phyloP scores from a whole-genome alignment of 2,888 invertebrate genomes.

The Meteorus cinctellus region DNA sequence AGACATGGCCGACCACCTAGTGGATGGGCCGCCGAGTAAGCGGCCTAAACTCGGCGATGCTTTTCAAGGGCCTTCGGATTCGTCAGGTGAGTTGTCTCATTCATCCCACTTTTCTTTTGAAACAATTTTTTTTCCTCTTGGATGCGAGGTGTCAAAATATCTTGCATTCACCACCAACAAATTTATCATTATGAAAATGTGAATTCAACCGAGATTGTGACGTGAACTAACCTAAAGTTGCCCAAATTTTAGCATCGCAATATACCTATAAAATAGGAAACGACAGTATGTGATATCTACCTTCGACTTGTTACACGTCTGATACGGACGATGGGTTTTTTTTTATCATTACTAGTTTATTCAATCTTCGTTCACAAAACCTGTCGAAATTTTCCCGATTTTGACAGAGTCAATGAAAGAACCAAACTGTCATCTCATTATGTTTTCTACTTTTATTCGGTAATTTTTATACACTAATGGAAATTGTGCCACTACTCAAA shows the following conservation, averaged over 20 bases:
- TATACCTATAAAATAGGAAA: not conserved
- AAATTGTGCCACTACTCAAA: not conserved
- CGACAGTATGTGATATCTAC: not conserved
- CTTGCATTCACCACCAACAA: not conserved
- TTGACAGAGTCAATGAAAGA: not conserved
- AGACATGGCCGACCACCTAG: constrained; percentile 93
- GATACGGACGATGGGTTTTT: not conserved
- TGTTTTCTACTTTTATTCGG: too few species aligned
- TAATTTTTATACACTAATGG: not conserved
- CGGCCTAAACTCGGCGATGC: constrained; percentile 92
- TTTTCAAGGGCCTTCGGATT: constrained; percentile 87
- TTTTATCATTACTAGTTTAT: too few species aligned
- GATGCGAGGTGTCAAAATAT: not conserved
- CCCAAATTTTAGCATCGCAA: too few species aligned
- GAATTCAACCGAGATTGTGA: not conserved
- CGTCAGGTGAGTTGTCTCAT: constrained; percentile 80
- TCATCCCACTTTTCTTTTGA: constrained; percentile 24
- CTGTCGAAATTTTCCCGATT: too few species aligned
- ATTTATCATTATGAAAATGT: not conserved
- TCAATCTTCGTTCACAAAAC: too few species aligned
- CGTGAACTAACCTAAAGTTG: not conserved
- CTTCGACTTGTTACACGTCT: not conserved
- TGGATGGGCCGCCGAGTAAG: constrained; percentile 97
- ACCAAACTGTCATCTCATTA: not conserved
- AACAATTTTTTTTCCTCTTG: constrained; percentile 9